Evolutionary conservation across 2,888 invertebrate genomes (phyloP).

Genomic region (Folsomia candida): DNA sequence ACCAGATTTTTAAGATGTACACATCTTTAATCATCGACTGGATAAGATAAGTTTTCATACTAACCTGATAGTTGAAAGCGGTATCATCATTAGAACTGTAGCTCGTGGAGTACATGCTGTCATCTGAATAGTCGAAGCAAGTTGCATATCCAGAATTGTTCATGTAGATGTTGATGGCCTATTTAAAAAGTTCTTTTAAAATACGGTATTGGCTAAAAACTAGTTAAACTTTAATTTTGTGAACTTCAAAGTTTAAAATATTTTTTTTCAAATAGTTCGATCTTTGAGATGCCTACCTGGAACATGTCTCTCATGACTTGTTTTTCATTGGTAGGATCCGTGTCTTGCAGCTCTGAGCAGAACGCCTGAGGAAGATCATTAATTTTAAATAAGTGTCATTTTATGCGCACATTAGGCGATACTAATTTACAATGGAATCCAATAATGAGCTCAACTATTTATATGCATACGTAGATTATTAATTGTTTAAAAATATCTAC

Average conservation of each 20-base stretch:
- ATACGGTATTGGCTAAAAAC: not conserved
- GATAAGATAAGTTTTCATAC: too few species aligned
- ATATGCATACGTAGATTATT: not conserved
- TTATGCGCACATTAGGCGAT: too few species aligned
- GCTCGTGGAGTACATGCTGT: not conserved
- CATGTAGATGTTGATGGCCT: conserved; percentile 70
- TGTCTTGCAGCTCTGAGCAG: not conserved
- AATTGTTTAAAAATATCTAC: conserved; percentile 30
- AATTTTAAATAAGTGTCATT: not conserved
- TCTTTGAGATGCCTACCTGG: too few species aligned
- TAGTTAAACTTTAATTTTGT: not conserved
- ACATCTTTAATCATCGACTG: not conserved
- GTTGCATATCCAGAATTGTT: conserved; percentile 72
- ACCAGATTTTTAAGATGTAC: not conserved
- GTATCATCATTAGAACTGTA: conserved; percentile 6
- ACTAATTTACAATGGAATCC: too few species aligned
- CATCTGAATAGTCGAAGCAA: conserved; percentile 66
- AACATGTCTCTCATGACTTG: not conserved
- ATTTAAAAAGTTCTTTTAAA: conserved; percentile 63
- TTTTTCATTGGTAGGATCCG: not conserved
- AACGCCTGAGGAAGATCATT: not conserved
- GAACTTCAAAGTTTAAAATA: too few species aligned
- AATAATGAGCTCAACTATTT: too few species aligned
- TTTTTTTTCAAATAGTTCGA: too few species aligned
- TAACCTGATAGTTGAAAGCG: conserved; percentile 14